Evolutionary conservation across 1,140 invertebrate genomes (phyloP), one percentile per base, ranked within the genome.

Genomic region (Drosophila triauraria): DNA sequence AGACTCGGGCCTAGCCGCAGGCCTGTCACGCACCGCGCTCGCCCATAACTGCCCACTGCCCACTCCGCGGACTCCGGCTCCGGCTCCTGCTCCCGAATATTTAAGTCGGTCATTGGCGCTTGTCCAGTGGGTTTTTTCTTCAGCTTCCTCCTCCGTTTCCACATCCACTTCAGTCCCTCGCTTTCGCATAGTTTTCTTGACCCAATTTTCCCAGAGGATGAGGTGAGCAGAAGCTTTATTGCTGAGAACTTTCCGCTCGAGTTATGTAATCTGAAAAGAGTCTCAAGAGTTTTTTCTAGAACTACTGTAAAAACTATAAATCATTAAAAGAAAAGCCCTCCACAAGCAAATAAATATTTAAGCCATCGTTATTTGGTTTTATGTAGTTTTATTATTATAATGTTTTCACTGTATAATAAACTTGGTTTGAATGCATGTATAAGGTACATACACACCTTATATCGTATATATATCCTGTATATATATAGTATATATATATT

Each of bases 371-470:
- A 10, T 10, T 74, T 61, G 63, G 53, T 83, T 83, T 84, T 84
- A 80, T 71, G 48, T 78, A 82, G 61, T 86, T 82, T 72, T 71
- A 82, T 87, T 86, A 79, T 87, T 79, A 84, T 82, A 68, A 77
- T 81, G 48, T 62, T 69, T 69, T 78, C 75, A 61, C 64, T 82
- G 78, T 69, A 79, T 78, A 82, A 77, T 77, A 77, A 77, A 77
- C 75, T 77, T 70, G 60, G 60, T 86, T 82, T 81, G 74, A 71
- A 74, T 72, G 67, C 67, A 74, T 74, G 70, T 83, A 84, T 79
- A 74, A 76, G 32, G 47, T 68, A 71, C 72, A 81, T 77, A 77
- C 63, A 82, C 80, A 82, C 62, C 62, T 78, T 78, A 48, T 78
- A 72, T 82, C 47, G 42, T 75, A 81, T 75, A 74, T 81, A 70